Base-by-base conservation (phyloP, 2,113 vertebrate species). In the Perccottus glenii region DNA sequence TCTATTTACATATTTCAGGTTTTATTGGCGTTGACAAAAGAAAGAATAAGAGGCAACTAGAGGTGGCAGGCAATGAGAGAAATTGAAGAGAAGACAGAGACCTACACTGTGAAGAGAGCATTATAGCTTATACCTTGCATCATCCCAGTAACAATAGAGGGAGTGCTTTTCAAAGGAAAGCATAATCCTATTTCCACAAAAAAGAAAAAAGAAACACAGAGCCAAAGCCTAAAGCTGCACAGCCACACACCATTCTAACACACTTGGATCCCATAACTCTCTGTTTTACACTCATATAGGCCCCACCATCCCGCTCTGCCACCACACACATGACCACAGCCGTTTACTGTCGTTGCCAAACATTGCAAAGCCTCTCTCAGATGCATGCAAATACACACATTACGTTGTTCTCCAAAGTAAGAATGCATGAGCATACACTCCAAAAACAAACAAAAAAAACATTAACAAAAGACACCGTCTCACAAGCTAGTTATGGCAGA, bases 151-250 rank as follows among this genome's bases (percentile, higher is more conserved):
- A 90, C 90, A 91, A 87, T 91, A 77, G 87, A 64, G 63, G 87
- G 85, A 82, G 73, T 89, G 87, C 80, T 85, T 89, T 88, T 87
- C 86, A 89, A 74, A 85, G 74, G 81, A 86, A 86, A 78, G 61
- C 78, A 81, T 92, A 93, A 93, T 92, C 90, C 88, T 77, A 87
- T 92, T 91, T 92, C 86, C 88, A 91, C 90, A 90, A 81, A 72
- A 75, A 87, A 83, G 85, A 84, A 75, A 87, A 83, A 86, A 85
- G 80, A 88, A 85, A 83, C 84, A 80, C 83, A 85, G 70, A 88
- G 87, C 85, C 85, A 87, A 88, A 90, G 84, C 87, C 83, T 85
- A 64, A 77, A 83, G 87, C 87, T 91, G 81, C 85, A 75, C 78
- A 84, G 75, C 79, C 86, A 83, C 86, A 90, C 81, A 88, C 81